Evolutionary conservation across 2,113 vertebrate genomes (phyloP).

Genomic region (Pagrus major): DNA sequence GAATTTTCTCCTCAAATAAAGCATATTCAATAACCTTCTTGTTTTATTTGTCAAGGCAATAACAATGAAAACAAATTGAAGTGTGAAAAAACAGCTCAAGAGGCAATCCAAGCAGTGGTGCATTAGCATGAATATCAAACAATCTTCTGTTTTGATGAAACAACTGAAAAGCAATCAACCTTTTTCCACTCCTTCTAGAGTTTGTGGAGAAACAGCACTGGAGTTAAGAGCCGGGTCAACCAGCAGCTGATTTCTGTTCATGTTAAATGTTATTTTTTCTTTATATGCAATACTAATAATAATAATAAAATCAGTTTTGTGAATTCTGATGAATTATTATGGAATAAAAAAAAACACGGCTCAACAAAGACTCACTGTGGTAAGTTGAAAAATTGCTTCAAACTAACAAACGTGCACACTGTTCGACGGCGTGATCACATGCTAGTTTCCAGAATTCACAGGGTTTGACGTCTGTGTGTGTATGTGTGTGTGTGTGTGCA

Average conservation of each 20-base stretch:
- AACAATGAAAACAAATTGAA: conserved; percentile 49
- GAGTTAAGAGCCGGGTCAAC: conserved; percentile 31
- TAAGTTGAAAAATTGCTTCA: background rate
- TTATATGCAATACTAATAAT: conserved; percentile 3
- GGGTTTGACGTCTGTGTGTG: background rate
- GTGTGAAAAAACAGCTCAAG: conserved; percentile 18
- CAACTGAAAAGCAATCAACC: conserved; percentile 35
- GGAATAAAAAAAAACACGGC: background rate
- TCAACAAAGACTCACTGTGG: background rate
- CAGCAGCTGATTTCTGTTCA: conserved; percentile 28
- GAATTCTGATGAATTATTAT: conserved; percentile 20
- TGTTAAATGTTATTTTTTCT: conserved; percentile 28
- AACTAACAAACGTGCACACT: conserved; percentile 22
- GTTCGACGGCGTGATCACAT: background rate
- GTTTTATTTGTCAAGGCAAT: conserved; percentile 31
- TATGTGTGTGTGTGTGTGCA: conserved; percentile 14
- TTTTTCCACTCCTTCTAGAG: conserved; percentile 13
- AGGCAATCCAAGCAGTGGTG: background rate
- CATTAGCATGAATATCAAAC: conserved; percentile 42
- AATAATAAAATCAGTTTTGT: background rate
- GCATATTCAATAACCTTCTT: conserved; percentile 19
- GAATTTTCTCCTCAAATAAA: conserved; percentile 8
- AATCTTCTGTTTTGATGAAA: conserved; percentile 34
- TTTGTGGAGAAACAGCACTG: conserved; percentile 10
- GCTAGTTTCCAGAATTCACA: conserved; percentile 32